Conservation (phyloP, 2,888 invertebrate genomes). For the Drosophila borealis region DNA sequence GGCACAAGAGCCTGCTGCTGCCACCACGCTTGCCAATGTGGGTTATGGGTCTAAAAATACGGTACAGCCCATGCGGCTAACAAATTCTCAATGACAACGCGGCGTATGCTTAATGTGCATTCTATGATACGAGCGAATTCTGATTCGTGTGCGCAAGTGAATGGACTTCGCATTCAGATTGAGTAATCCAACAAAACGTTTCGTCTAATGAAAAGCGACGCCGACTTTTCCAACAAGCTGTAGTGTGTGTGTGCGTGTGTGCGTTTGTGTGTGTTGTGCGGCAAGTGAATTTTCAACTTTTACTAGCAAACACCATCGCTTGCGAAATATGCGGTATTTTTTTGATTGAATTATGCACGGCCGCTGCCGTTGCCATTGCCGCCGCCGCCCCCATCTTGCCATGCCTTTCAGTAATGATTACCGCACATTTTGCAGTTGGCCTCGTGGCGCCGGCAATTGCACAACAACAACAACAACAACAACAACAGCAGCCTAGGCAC, state of each 20-base stretch:
- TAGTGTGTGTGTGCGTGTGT: not conserved
- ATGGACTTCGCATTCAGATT: slow-evolving; percentile 43
- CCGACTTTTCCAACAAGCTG: slow-evolving; percentile 28
- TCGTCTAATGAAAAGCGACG: slow-evolving; percentile 44
- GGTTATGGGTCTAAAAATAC: slow-evolving; percentile 67
- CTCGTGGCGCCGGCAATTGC: slow-evolving; percentile 75
- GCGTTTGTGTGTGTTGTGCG: slow-evolving; percentile 11
- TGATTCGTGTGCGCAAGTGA: slow-evolving; percentile 28
- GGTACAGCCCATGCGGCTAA: slow-evolving; percentile 15
- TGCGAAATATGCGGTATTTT: slow-evolving; percentile 56
- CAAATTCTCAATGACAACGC: slow-evolving; percentile 70
- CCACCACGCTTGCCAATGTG: slow-evolving; percentile 37
- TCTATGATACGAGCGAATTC: slow-evolving; percentile 19
- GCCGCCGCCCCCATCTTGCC: slow-evolving; percentile 43
- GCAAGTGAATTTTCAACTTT: slow-evolving; percentile 74
- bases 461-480: slow-evolving; percentile 59
- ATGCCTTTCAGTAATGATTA: slow-evolving; percentile 58
- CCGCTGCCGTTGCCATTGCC: slow-evolving; percentile 29
- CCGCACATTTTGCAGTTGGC: slow-evolving; percentile 74
- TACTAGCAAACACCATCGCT: slow-evolving; percentile 48
- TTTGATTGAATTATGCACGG: slow-evolving; percentile 72
- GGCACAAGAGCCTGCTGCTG: slow-evolving; percentile 51
- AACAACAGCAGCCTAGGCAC: slow-evolving; percentile 32
- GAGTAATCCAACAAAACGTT: slow-evolving; percentile 44
- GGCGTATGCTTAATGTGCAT: slow-evolving; percentile 69